Evolutionary conservation across 2,888 invertebrate genomes (phyloP).

Genomic region (Invenusta paracnida): DNA sequence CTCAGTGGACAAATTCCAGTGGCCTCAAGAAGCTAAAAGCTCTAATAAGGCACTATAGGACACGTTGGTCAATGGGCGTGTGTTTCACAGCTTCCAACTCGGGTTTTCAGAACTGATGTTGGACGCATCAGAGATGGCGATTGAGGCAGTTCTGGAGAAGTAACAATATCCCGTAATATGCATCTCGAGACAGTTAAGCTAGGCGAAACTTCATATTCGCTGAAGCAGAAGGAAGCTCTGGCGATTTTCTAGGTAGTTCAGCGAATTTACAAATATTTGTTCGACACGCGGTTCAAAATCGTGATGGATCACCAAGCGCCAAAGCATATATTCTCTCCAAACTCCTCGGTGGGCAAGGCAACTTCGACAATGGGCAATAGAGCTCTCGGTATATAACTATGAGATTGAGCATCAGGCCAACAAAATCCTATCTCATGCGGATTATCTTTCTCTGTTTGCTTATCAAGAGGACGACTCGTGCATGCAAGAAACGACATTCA

Average conservation of each 20-base stretch:
- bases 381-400: not conserved
- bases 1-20: not conserved
- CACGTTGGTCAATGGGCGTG: not conserved
- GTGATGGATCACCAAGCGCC: not conserved
- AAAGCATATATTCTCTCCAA: not conserved
- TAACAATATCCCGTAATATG: not conserved
- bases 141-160: not conserved
- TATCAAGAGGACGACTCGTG: not conserved
- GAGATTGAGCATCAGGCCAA: not conserved
- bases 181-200: not conserved
- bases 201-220: not conserved
- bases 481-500: not conserved
- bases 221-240: not conserved
- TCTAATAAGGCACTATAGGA: not conserved
- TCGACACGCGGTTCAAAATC: not conserved
- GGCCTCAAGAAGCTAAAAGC: not conserved
- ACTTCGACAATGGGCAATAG: not conserved
- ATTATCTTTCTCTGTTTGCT: not conserved
- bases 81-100: not conserved
- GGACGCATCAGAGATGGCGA: not conserved
- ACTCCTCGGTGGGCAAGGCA: not conserved
- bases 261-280: not conserved
- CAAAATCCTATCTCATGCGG: not conserved
- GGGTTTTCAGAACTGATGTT: not conserved
- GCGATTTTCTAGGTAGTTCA: not conserved